These are phyloP conservation scores for Thalpophila matura DNA, from an alignment of 2,888 invertebrate genomes.

Conservation along the genomic window DNA sequence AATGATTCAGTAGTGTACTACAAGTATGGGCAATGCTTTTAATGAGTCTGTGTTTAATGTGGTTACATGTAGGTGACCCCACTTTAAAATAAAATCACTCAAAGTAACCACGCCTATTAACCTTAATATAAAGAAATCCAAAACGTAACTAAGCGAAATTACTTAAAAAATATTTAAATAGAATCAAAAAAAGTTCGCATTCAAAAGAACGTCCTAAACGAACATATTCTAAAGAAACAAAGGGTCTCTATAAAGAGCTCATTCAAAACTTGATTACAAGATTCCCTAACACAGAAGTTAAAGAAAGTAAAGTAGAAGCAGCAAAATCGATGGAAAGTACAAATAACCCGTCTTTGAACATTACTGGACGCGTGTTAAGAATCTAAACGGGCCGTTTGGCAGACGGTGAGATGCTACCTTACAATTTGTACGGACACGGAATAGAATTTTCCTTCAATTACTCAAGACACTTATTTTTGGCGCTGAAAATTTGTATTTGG, in stretches of 20 bases:
- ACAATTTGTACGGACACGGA: slow-evolving; percentile 40
- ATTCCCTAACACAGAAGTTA: slow-evolving; percentile 48
- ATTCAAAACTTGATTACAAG: slow-evolving; percentile 50
- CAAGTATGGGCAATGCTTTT: not conserved
- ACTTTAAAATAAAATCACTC: not conserved
- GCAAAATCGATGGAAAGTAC: slow-evolving; percentile 58
- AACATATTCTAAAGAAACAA: slow-evolving; percentile 25
- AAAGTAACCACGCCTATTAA: not conserved
- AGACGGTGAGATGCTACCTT: slow-evolving; percentile 45
- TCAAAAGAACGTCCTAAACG: not conserved
- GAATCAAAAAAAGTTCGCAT: slow-evolving; percentile 1
- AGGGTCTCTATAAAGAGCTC: slow-evolving; percentile 12
- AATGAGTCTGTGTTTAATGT: not conserved
- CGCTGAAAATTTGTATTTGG: slow-evolving; percentile 18
- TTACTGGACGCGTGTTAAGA: slow-evolving; percentile 60
- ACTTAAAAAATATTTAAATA: not conserved
- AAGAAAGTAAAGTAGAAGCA: slow-evolving; percentile 38
- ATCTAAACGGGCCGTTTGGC: slow-evolving; percentile 50
- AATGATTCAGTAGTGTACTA: not conserved
- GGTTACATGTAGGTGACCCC: not conserved
- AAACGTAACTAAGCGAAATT: not conserved
- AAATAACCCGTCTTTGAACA: slow-evolving; percentile 60
- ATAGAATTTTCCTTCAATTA: slow-evolving; percentile 56
- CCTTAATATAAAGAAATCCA: not conserved
- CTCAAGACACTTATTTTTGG: slow-evolving; percentile 25